Evolutionary conservation across 2,888 invertebrate genomes (phyloP), one percentile per base, ranked within the genome.

Genomic region (Agriopis leucophaearia): DNA sequence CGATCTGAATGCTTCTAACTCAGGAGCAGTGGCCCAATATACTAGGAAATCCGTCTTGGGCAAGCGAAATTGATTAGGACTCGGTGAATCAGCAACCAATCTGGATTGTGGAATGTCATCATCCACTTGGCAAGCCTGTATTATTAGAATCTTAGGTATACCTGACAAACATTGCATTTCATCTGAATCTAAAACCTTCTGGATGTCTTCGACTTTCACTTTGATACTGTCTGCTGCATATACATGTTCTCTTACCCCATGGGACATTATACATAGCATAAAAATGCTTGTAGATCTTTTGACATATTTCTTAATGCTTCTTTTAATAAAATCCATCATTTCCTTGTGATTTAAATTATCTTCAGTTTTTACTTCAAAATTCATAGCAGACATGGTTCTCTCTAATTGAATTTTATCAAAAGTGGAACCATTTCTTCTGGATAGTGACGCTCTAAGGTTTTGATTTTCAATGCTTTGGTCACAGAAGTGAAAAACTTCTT

Each of bases 81-180:
- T 69, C 9, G 87, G 85, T 13, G 81, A 81, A 78, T 93, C 94
- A 35, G 92, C 81, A 38, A 88, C 87, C 27, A 92, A 59, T 27
- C 61, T 74, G 1, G 75, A 71, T 18, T 66, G 66, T 52, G 81
- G 69, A 15, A 74, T 67, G 27, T 86, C 83, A 70, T 88, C 83
- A 70, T 88, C 82, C n/a, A 87, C 85, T 77, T 92, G 92, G 70
- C 94, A 94, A 9, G 94, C 94, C 79, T 94, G 92, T 64, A 94
- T 76, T 60, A 94, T 88, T 15, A 94, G 73, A 4, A 94, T 78
- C 71, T 94, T 94, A 0, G 94, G 94, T 50, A 89, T 89, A 0
- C 85, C 83, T 64, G 81, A 77, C 35, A 93, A 78, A 36, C 83
- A 77, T 8, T 69, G 67, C 36, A 85, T 83, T 48, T 87, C 83